phyloP scores from a whole-genome alignment of 92 coral and sea anemone species.

The Porites evermanni region DNA sequence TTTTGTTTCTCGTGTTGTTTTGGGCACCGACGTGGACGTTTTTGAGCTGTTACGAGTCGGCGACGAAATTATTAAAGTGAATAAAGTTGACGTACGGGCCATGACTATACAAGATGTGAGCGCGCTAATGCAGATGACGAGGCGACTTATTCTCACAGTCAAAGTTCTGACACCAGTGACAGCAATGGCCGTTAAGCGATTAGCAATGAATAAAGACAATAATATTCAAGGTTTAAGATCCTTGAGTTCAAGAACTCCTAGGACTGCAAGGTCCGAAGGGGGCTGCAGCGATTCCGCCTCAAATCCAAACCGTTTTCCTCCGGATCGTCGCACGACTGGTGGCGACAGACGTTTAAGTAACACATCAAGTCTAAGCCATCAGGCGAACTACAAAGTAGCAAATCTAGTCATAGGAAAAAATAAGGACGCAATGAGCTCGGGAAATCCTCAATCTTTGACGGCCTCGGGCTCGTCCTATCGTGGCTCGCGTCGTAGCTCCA shows the following conservation, averaged over 20 bases:
- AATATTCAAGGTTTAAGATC: constrained; percentile 55
- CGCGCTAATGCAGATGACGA: constrained; percentile 99
- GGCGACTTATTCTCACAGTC: constrained; percentile 92
- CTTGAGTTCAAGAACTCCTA: constrained; percentile 59
- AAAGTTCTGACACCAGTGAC: constrained; percentile 96
- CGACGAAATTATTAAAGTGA: constrained; percentile 94
- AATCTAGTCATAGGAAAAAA: constrained; percentile 95
- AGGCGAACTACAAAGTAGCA: constrained; percentile 95
- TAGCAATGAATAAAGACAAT: constrained; percentile 78
- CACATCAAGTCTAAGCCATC: constrained; percentile 79
- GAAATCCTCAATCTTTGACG: constrained; percentile 44
- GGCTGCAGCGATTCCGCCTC: constrained; percentile 67
- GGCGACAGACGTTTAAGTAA: constrained; percentile 72
- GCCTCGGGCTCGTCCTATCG: constrained; percentile 40
- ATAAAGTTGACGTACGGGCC: constrained; percentile 93
- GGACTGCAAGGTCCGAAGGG: constrained; percentile 69
- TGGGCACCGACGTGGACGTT: constrained; percentile 98
- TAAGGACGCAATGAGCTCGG: constrained; percentile 81
- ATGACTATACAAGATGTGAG: constrained; percentile 99
- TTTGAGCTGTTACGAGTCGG: constrained; percentile 98
- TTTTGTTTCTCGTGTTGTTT: constrained; percentile 95
- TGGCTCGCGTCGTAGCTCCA: constrained; percentile 74
- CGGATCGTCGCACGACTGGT: constrained; percentile 57
- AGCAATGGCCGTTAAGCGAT: constrained; percentile 71
- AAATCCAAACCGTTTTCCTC: constrained; percentile 42